These are phyloP conservation scores for Heteromyza rotundicornis DNA, from an alignment of 2,888 invertebrate genomes.

Conservation along the genomic window DNA sequence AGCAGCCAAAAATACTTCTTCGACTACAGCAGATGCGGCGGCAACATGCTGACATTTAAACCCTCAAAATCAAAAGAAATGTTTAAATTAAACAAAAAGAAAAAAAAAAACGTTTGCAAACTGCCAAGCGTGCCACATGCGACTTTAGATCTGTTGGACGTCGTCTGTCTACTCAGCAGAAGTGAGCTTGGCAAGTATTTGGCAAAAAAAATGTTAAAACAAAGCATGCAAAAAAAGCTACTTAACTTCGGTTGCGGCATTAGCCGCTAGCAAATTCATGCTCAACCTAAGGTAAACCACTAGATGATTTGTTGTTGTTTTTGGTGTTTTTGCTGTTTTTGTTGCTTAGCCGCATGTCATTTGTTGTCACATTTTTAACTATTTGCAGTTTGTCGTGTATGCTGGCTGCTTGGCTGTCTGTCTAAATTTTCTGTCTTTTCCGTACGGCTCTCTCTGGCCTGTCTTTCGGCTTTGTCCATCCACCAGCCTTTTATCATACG, in stretches of 20 bases:
- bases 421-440: not conserved
- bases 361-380: constrained; percentile 2
- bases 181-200: not conserved
- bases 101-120: not conserved
- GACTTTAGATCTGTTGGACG: no score
- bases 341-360: not conserved
- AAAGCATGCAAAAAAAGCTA: not conserved
- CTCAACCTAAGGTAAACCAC: not conserved
- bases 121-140: not conserved
- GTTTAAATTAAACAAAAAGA: not conserved
- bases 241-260: not conserved
- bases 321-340: not conserved
- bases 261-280: not conserved
- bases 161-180: no score
- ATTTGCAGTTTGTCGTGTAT: constrained; percentile 2
- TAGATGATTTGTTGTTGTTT: not conserved
- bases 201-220: not conserved
- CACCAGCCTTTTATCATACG: not conserved
- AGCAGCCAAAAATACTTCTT: no score
- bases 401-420: not conserved
- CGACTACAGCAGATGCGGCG: not conserved
- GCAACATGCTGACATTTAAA: constrained; percentile 4
- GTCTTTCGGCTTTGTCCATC: not conserved
- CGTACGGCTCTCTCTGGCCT: not conserved
- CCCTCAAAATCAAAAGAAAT: not conserved